Conservation (phyloP, 2,888 invertebrate species). For the Aphidoletes aphidimyza region DNA sequence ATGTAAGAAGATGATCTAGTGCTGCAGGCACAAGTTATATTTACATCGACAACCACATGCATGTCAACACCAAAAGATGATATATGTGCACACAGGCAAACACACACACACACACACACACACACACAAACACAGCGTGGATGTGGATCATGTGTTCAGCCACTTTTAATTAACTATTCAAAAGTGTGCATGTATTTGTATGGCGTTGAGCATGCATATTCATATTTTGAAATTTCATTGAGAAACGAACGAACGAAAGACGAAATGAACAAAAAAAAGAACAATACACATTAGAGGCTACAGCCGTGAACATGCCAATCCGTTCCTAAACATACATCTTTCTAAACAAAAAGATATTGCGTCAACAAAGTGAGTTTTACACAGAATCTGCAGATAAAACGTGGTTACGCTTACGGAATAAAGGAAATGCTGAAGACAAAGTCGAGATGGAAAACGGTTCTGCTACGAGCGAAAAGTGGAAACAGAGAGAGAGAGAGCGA, state of each 20-base stretch:
- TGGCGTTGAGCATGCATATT: not conserved
- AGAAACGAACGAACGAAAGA: not conserved
- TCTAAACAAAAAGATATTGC: conserved; percentile 41
- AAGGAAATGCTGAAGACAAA: not conserved
- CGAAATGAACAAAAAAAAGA: not conserved
- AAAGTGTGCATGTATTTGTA: conserved; percentile 22
- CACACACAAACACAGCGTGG: too few species aligned
- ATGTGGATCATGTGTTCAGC: not conserved
- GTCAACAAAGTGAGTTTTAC: conserved; percentile 5
- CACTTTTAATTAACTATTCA: conserved; percentile 48
- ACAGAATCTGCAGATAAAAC: not conserved
- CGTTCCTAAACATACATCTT: not conserved
- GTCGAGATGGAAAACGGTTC: too few species aligned
- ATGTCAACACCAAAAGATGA: not conserved
- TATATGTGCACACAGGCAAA: not conserved
- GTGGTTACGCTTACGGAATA: not conserved
- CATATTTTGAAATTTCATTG: conserved; percentile 20
- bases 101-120: too few species aligned
- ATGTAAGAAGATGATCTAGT: conserved; percentile 8
- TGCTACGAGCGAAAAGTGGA: too few species aligned
- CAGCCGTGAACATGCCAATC: not conserved
- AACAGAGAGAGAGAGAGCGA: too few species aligned
- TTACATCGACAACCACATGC: too few species aligned
- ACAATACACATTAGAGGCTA: not conserved
- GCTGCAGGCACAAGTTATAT: not conserved